Conservation (phyloP, 2,113 vertebrate species). For the Xenopus tropicalis region DNA sequence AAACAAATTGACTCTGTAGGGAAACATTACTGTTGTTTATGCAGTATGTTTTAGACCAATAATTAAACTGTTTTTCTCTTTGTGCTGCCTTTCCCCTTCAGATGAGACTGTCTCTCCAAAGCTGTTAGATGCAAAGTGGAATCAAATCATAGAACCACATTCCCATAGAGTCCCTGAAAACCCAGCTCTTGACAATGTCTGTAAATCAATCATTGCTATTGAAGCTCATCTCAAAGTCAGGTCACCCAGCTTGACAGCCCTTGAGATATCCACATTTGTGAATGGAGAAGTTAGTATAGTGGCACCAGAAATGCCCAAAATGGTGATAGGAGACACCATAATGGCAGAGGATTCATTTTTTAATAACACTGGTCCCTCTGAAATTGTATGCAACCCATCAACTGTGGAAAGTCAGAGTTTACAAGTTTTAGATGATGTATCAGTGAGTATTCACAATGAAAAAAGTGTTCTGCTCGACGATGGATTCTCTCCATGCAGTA, state of each 20-base stretch:
- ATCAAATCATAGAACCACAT: slow-evolving; percentile 85
- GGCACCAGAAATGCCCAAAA: slow-evolving; percentile 63
- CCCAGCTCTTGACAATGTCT: slow-evolving; percentile 68
- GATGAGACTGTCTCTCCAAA: slow-evolving; percentile 85
- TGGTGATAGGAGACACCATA: slow-evolving; percentile 77
- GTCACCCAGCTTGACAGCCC: slow-evolving; percentile 65
- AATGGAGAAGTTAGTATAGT: slow-evolving; percentile 67
- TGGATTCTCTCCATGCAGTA: slow-evolving; percentile 63
- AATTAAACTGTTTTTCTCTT: too few relatives aligned
- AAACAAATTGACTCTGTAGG: too few relatives aligned
- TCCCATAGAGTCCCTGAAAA: slow-evolving; percentile 75
- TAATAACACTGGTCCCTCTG: slow-evolving; percentile 56
- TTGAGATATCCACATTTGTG: slow-evolving; percentile 56
- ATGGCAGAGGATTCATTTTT: slow-evolving; percentile 64
- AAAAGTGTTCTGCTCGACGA: slow-evolving; percentile 58
- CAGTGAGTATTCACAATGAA: slow-evolving; percentile 71
- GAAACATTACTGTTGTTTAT: too few relatives aligned
- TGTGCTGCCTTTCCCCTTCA: slow-evolving; percentile 51
- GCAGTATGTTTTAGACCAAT: too few relatives aligned
- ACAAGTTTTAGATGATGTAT: slow-evolving; percentile 64
- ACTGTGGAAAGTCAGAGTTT: slow-evolving; percentile 55
- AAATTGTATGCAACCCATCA: slow-evolving; percentile 54
- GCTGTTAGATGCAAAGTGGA: slow-evolving; percentile 89
- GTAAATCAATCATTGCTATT: slow-evolving; percentile 67
- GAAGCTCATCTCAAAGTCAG: slow-evolving; percentile 73